Conservation (phyloP, 1,140 invertebrate genomes). For the Drosophila orena region DNA sequence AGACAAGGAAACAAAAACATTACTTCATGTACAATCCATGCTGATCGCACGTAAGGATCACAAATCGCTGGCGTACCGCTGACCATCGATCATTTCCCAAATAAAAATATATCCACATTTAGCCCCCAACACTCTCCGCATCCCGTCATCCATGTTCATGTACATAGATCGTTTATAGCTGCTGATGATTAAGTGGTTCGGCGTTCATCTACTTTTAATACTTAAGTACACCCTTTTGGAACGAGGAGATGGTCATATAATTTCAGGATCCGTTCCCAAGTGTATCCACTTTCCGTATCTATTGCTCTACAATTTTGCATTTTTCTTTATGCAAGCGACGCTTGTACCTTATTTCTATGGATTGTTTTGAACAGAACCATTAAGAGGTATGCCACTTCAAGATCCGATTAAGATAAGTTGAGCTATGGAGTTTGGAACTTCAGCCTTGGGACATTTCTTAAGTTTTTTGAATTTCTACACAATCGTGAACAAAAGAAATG, state of each 20-base stretch:
- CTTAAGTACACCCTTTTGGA: constrained; percentile 5
- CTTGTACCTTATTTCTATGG: constrained; percentile 67
- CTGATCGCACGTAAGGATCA: constrained; percentile 37
- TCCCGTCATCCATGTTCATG: constrained; percentile 21
- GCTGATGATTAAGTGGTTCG: neutral
- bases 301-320: constrained; percentile 35
- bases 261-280: neutral
- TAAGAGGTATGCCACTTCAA: too few relatives aligned
- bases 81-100: neutral
- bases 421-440: too few relatives aligned
- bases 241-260: neutral
- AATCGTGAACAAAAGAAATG: constrained; percentile 73
- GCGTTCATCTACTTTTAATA: constrained; percentile 15
- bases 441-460: too few relatives aligned
- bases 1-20: constrained; percentile 45
- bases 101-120: neutral
- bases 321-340: constrained; percentile 58
- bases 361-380: constrained; percentile 71
- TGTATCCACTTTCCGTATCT: constrained; percentile 14
- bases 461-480: too few relatives aligned
- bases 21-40: constrained; percentile 62
- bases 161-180: constrained; percentile 32
- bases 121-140: constrained; percentile 1
- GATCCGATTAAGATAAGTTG: too few relatives aligned
- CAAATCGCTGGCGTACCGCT: constrained; percentile 26